Conservation (phyloP, 92 coral and sea anemone species). For the Bergia sp. region DNA sequence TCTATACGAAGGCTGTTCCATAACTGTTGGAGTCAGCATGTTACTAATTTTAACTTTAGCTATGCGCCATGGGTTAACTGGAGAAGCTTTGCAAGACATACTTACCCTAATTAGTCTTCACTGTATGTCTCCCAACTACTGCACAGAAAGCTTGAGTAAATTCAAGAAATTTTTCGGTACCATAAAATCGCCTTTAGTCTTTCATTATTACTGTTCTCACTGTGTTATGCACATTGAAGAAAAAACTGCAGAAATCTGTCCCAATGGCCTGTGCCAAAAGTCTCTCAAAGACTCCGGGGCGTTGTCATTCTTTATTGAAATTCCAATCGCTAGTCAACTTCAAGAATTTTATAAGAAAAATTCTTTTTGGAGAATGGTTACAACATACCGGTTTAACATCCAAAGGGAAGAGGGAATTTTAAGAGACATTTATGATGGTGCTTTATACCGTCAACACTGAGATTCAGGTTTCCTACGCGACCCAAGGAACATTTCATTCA, state of each 20-base stretch:
- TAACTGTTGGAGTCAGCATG: conserved; percentile 36
- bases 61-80: conserved; percentile 31
- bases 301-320: conserved; percentile 50
- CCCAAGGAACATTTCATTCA: conserved; percentile 42
- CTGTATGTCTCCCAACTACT: conserved; percentile 24
- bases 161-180: conserved; percentile 37
- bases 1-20: conserved; percentile 36
- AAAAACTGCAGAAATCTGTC: conserved; percentile 33
- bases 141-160: conserved; percentile 5
- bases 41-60: conserved; percentile 33
- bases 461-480: conserved; percentile 34
- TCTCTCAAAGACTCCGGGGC: conserved; percentile 47
- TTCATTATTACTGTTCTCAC: conserved; percentile 33
- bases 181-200: conserved; percentile 20
- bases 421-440: conserved; percentile 55
- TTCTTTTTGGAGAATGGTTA: background rate
- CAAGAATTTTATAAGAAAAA: conserved; percentile 11
- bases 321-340: conserved; percentile 33
- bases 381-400: conserved; percentile 19
- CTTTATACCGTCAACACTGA: conserved; percentile 29
- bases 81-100: conserved; percentile 37
- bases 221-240: conserved; percentile 47
- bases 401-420: background rate
- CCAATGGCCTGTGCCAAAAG: conserved; percentile 36
- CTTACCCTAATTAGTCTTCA: conserved; percentile 11